Conservation (phyloP, 2,888 invertebrate species). For the Metopia argyrocephala region DNA sequence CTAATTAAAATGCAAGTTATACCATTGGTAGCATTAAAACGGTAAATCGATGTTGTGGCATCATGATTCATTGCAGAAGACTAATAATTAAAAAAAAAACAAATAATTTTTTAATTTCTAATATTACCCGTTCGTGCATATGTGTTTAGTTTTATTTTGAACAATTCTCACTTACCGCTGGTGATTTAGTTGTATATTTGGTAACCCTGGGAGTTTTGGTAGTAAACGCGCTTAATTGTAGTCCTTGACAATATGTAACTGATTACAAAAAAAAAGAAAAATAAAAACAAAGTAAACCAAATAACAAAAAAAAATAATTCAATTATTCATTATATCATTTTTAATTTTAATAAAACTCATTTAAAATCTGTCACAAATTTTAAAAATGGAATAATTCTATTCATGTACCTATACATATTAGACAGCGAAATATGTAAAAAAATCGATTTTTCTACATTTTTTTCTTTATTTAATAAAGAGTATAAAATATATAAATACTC, state of each 20-base stretch:
- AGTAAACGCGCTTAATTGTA: constrained; percentile 82
- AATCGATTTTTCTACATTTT: constrained; percentile 56
- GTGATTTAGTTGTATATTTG: constrained; percentile 82
- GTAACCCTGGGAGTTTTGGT: constrained; percentile 83
- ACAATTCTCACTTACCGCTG: constrained; percentile 71
- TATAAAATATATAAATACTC: constrained; percentile 2
- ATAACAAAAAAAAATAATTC: not conserved
- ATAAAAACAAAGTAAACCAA: not conserved
- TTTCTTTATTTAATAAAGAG: not conserved
- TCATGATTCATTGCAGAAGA: constrained; percentile 76
- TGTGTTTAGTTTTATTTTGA: not conserved
- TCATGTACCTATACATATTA: too few relatives aligned
- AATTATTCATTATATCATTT: not conserved
- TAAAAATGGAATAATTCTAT: too few relatives aligned
- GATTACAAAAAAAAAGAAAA: constrained; percentile 31
- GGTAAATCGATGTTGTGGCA: constrained; percentile 82
- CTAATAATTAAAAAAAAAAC: constrained; percentile 62
- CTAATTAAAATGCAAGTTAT: constrained; percentile 87
- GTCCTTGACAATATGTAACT: constrained; percentile 72
- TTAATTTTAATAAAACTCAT: not conserved
- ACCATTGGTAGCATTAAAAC: constrained; percentile 84
- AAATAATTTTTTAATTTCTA: not conserved
- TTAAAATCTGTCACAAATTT: not conserved
- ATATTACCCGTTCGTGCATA: too few relatives aligned
- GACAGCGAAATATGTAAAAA: constrained; percentile 18